Conservation (phyloP, 2,888 invertebrate genomes). For the Acronicta alni region DNA sequence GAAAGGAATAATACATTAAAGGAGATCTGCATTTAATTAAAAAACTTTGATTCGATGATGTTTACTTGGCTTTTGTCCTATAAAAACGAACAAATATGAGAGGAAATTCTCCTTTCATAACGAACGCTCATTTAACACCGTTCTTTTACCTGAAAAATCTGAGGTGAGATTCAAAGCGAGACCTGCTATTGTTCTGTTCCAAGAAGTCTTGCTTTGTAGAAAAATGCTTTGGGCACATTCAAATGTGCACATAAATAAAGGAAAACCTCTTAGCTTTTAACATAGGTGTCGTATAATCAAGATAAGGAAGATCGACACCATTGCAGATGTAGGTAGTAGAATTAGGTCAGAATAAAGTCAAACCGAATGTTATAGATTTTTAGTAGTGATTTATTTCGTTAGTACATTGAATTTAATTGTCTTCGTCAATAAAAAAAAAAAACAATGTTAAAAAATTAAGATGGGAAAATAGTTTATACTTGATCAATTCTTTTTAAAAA, state of each 20-base stretch:
- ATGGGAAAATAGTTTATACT: no score
- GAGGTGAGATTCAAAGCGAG: constrained; percentile 14
- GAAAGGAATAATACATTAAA: no score
- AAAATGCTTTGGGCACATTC: background rate
- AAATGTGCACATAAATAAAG: constrained; percentile 23
- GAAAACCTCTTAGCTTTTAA: constrained; percentile 20
- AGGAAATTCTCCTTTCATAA: background rate
- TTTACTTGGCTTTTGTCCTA: no score
- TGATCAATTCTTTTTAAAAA: no score
- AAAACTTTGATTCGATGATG: no score
- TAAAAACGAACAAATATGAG: no score
- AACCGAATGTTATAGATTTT: constrained; percentile 12
- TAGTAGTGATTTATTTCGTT: constrained; percentile 7
- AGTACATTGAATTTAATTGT: no score
- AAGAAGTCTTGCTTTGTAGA: constrained; percentile 9
- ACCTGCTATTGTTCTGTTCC: constrained; percentile 9
- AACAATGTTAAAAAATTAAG: no score
- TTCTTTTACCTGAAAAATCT: constrained; percentile 1
- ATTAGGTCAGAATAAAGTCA: no score
- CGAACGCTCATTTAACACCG: background rate
- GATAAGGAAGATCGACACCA: constrained; percentile 32
- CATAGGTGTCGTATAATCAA: constrained; percentile 36
- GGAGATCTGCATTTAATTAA: no score
- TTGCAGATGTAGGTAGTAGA: constrained; percentile 17
- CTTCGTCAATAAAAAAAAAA: no score